Conservation (phyloP, 2,797 vertebrate species). For the Lacerta agilis region DNA sequence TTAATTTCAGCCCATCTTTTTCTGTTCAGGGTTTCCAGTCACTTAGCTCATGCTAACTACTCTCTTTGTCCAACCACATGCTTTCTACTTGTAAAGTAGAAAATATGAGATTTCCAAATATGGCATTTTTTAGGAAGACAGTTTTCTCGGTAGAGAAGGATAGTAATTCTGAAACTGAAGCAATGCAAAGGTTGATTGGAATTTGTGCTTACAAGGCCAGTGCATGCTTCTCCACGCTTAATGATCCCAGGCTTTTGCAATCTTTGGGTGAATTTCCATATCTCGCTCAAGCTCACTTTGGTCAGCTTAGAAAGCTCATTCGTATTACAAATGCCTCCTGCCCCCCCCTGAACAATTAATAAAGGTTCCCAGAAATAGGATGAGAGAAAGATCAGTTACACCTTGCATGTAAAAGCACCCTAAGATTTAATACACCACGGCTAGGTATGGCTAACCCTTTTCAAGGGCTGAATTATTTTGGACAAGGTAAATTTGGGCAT, state of each 20-base stretch:
- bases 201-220: not conserved
- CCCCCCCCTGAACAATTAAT: not conserved
- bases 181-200: not conserved
- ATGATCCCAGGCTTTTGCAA: not conserved
- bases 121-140: slow-evolving; percentile 5
- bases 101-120: not conserved
- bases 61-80: not conserved
- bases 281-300: not conserved
- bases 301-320: not conserved
- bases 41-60: not conserved
- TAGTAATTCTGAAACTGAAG: not conserved
- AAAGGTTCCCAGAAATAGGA: not conserved
- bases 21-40: not conserved
- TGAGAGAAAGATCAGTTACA: not conserved
- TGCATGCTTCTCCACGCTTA: not conserved
- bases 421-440: not conserved
- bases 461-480: too few species aligned
- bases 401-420: not conserved
- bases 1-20: not conserved
- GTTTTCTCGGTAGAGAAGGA: not conserved
- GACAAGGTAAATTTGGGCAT: too few species aligned
- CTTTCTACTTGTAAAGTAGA: not conserved
- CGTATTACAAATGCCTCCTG: not conserved
- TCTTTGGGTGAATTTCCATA: not conserved
- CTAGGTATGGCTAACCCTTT: too few species aligned